These are phyloP conservation scores for Lomographa bimaculata DNA, from an alignment of 2,888 invertebrate genomes.

Conservation along the genomic window DNA sequence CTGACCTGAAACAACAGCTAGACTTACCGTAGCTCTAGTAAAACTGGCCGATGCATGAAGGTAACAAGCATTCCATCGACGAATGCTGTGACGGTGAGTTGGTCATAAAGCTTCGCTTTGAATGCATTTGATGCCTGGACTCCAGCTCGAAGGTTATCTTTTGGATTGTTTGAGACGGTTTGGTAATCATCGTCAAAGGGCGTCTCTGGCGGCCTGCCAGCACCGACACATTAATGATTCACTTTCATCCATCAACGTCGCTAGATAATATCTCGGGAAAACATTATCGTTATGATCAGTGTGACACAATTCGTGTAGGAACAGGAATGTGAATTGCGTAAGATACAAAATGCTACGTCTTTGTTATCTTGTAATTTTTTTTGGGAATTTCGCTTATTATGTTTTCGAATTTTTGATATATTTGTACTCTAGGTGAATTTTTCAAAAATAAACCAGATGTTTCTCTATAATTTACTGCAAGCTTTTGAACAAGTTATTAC, in stretches of 20 bases:
- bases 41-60: conserved; percentile 74
- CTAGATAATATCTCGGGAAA: conserved; percentile 30
- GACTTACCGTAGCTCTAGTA: conserved; percentile 73
- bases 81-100: conserved; percentile 78
- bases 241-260: conserved; percentile 56
- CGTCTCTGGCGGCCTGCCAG: conserved; percentile 46
- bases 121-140: conserved; percentile 35
- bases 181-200: conserved; percentile 19
- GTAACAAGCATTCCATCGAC: conserved; percentile 78
- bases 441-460: too few relatives aligned
- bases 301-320: conserved; percentile 24
- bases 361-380: too few relatives aligned
- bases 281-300: conserved; percentile 31
- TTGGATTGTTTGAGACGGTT: conserved; percentile 26
- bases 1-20: conserved; percentile 62
- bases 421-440: too few relatives aligned
- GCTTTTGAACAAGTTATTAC: too few relatives aligned
- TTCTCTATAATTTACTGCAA: too few relatives aligned
- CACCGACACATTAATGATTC: conserved; percentile 38
- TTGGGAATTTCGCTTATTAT: too few relatives aligned
- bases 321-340: conserved; percentile 12
- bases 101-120: conserved; percentile 62
- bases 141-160: conserved; percentile 27
- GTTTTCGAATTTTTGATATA: too few relatives aligned
- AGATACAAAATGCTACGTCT: not conserved